Evolutionary conservation across 2,797 vertebrate species (phyloP), one percentile per base, ranked within the genome.

Genomic region (Mormyrops boulengeri): DNA sequence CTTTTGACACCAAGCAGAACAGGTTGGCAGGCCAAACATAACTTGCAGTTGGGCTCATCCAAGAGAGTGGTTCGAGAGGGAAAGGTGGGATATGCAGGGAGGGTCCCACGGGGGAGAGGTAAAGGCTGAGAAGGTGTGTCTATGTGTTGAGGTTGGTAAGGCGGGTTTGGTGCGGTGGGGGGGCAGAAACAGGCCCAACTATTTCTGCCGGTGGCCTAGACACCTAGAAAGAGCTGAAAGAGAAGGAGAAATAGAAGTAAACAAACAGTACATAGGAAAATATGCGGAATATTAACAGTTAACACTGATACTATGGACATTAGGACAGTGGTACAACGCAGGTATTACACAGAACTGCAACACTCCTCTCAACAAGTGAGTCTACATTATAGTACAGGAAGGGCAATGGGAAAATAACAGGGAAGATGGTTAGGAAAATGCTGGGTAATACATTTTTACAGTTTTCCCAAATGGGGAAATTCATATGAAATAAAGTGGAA

Each of bases 181-280:
- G 30, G 53, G 49, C 53, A 22, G 44, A 62, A 22, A 22, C 34
- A 89, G 84, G 88, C 66, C 85, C 88, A 62, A 12, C n/a, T 44
- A 66, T 30, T 66, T 7, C 57, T 88, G 87, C 34, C 17, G 6
- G 17, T 60, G 38, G 7, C 17, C 69, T 8, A 44, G 69, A 66
- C 38, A 66, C 62, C 77, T 30, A 85, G 26, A 87, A 1, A 41
- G 49, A n/a, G 41, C 89, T 89, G 87, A 88, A 86, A 88, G 69
- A 89, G 80, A 88, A 50, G 1, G 85, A 73, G 53, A 88, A 52
- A 55, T 66, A 88, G 69, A 30, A 47, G 62, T 90, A 44, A 38
- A 22, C 49, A 66, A 53, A 87, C n/a, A 62, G 66, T 82, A 77
- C 85, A 14, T 30, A 41, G 4, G 34, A 85, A 85, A n/a, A 22